Conservation (phyloP, 2,113 vertebrate species). For the Cygnus atratus region DNA sequence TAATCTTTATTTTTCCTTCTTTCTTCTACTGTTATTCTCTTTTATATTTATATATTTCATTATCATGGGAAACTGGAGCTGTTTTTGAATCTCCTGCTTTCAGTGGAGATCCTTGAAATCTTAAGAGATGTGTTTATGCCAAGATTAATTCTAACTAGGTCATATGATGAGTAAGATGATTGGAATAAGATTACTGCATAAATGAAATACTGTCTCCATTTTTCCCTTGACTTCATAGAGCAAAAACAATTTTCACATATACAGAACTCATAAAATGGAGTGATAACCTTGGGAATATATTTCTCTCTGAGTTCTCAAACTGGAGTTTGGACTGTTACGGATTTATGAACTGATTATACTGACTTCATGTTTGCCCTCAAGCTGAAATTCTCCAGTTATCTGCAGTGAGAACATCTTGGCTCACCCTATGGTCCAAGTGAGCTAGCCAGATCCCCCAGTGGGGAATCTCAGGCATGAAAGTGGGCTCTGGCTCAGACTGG, state of each 20-base stretch:
- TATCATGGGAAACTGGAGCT: neutral
- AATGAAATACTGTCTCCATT: neutral
- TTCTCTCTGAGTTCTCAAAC: neutral
- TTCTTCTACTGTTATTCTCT: neutral
- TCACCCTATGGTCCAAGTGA: neutral
- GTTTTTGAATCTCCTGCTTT: neutral
- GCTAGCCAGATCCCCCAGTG: rapidly evolving
- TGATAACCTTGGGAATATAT: neutral
- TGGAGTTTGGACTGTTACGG: neutral
- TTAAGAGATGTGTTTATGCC: neutral
- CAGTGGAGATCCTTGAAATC: neutral
- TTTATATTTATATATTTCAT: neutral
- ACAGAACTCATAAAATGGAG: neutral
- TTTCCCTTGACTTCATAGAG: neutral
- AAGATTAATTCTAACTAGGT: neutral
- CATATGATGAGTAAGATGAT: neutral
- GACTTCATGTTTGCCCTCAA: neutral
- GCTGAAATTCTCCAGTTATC: neutral
- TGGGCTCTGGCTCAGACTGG: neutral
- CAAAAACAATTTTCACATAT: neutral
- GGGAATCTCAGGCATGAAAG: neutral
- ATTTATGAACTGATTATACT: neutral
- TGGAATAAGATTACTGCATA: neutral
- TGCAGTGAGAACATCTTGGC: neutral
- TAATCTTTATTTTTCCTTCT: neutral